Evolutionary conservation across 1,140 invertebrate genomes (phyloP).

Genomic region (Thaumetopoea pityocampa): DNA sequence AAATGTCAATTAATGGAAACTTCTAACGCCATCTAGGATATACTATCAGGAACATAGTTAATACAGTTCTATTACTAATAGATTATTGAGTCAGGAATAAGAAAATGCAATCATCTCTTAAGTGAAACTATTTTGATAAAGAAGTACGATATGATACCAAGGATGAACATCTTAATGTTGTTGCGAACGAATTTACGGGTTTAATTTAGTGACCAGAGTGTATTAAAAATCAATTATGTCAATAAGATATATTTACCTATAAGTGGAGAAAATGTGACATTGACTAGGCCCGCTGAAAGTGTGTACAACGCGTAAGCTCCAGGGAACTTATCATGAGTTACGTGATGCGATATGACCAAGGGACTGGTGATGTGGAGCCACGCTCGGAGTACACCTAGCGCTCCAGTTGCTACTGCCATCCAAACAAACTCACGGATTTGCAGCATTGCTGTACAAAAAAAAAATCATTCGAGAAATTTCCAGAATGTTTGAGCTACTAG

Average conservation of each 20-base stretch:
- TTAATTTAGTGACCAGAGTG: too few relatives aligned
- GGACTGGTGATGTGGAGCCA: conserved; percentile 58
- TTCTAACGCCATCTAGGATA: too few relatives aligned
- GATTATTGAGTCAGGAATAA: too few relatives aligned
- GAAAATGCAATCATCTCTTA: too few relatives aligned
- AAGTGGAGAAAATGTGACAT: conserved; percentile 43
- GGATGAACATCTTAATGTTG: too few relatives aligned
- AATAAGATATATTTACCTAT: conserved; percentile 39
- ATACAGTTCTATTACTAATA: too few relatives aligned
- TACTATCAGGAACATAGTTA: too few relatives aligned
- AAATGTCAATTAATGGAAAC: too few relatives aligned
- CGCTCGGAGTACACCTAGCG: conserved; percentile 43
- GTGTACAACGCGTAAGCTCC: conserved; percentile 56
- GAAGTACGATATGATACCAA: too few relatives aligned
- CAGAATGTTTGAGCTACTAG: not conserved
- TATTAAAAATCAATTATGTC: not conserved
- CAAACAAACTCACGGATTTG: conserved; percentile 41
- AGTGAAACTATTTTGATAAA: too few relatives aligned
- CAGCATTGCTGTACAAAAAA: conserved; percentile 41
- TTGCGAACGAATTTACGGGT: too few relatives aligned
- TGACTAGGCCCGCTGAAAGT: conserved; percentile 46
- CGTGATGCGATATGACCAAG: conserved; percentile 53
- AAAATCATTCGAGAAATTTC: not conserved
- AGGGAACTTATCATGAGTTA: conserved; percentile 50
- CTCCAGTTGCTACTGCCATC: conserved; percentile 35